Evolutionary conservation across 2,888 invertebrate genomes (phyloP).

Genomic region (Noctuana brunneofusca): DNA sequence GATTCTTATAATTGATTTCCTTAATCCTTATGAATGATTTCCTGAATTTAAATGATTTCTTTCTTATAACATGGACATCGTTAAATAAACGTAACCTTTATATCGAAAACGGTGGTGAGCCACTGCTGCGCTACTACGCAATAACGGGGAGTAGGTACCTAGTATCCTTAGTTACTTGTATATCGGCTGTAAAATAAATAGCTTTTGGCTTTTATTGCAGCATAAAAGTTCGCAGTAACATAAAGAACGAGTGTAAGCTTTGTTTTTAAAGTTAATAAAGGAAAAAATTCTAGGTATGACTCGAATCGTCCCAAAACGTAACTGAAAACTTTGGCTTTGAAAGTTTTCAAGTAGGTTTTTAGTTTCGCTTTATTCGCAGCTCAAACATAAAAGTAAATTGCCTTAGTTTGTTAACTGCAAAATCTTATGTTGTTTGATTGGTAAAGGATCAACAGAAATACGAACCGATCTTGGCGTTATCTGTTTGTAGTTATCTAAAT

Average conservation of each 20-base stretch:
- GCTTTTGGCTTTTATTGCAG: not conserved
- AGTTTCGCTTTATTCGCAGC: not conserved
- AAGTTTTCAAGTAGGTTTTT: not conserved
- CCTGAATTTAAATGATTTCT: too few species aligned
- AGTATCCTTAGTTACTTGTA: not conserved
- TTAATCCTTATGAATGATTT: too few species aligned
- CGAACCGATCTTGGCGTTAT: slow-evolving; percentile 1
- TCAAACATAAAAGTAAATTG: not conserved
- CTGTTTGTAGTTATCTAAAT: slow-evolving; percentile 20
- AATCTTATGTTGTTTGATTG: not conserved
- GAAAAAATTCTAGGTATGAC: not conserved
- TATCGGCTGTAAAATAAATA: slow-evolving; percentile 15
- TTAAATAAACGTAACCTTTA: not conserved
- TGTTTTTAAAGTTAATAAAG: slow-evolving; percentile 3
- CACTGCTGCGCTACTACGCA: slow-evolving; percentile 16
- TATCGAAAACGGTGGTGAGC: slow-evolving; percentile 2
- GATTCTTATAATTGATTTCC: too few species aligned
- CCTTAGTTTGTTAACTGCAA: too few species aligned
- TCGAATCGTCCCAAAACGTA: too few species aligned
- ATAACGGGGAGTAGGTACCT: not conserved
- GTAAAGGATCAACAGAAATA: not conserved
- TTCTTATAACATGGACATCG: too few species aligned
- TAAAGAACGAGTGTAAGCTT: not conserved
- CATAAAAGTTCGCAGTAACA: not conserved
- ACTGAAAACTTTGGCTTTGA: not conserved